phyloP scores from a whole-genome alignment of 2,113 vertebrate species.

The Calidris pygmaea region DNA sequence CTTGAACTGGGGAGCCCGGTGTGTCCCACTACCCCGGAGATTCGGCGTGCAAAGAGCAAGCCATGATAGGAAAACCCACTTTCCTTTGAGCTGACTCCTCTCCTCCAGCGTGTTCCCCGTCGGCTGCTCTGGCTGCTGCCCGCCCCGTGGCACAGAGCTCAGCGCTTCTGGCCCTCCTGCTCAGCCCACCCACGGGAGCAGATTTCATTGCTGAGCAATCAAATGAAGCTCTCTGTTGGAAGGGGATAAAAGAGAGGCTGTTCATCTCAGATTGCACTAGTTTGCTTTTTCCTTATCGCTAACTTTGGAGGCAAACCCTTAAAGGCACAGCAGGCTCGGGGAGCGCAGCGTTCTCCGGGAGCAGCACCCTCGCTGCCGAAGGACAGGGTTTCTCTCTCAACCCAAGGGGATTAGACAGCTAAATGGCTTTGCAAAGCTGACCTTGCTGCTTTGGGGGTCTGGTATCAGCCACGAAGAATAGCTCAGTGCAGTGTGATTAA shows the following conservation, averaged over 20 bases:
- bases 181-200: background rate
- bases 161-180: background rate
- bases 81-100: background rate
- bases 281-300: background rate
- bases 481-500: background rate
- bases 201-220: background rate
- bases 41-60: background rate
- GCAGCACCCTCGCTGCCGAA: background rate
- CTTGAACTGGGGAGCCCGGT: too few relatives aligned
- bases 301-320: background rate
- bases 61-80: background rate
- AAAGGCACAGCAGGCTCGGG: background rate
- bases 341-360: fast-evolving
- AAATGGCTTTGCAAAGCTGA: background rate
- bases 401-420: background rate
- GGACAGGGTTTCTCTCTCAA: background rate
- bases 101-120: fast-evolving
- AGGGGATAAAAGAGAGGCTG: fast-evolving
- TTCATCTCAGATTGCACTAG: background rate
- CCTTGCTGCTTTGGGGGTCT: background rate
- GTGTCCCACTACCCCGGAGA: background rate
- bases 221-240: background rate
- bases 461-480: background rate
- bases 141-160: background rate
- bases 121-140: background rate